phyloP scores from a whole-genome alignment of 2,113 vertebrate species.

The Mionectes macconnelli region DNA sequence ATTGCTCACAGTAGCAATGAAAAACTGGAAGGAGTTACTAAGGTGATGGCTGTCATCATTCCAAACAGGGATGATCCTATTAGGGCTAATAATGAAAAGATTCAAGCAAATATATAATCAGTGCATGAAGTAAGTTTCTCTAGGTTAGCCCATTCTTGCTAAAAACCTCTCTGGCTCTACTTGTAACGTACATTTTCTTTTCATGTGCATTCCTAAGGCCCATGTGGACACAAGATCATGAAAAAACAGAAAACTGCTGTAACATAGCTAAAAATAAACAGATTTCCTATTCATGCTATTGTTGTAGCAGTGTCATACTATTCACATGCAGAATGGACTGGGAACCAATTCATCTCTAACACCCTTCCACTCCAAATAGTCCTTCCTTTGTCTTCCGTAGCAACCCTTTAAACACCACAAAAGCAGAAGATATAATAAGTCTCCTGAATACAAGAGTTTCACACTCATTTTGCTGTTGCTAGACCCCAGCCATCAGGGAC shows the following conservation, averaged over 20 bases:
- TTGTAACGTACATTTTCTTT: background rate
- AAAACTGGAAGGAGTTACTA: background rate
- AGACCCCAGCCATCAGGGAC: background rate
- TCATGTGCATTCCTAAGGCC: background rate
- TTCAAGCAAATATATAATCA: background rate
- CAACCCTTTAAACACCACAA: background rate
- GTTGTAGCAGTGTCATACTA: background rate
- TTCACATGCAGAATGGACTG: background rate
- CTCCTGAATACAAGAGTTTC: background rate
- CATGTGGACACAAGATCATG: background rate
- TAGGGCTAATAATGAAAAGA: background rate
- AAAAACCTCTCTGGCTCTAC: background rate
- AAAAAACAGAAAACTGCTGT: background rate
- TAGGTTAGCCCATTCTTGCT: background rate
- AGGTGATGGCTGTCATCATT: background rate
- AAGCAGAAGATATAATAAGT: background rate
- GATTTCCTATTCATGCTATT: background rate
- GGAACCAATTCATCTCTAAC: background rate
- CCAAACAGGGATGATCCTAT: background rate
- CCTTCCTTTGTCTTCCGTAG: background rate
- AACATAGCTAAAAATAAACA: background rate
- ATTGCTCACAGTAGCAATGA: background rate
- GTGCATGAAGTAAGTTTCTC: background rate
- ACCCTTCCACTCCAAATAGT: background rate
- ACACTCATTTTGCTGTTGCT: background rate